Percentiles rank a stretch among this genome's conserved stretches.
Evolutionary conservation across 2,888 invertebrate genomes (phyloP).

Genomic region (Furcula furcula): DNA sequence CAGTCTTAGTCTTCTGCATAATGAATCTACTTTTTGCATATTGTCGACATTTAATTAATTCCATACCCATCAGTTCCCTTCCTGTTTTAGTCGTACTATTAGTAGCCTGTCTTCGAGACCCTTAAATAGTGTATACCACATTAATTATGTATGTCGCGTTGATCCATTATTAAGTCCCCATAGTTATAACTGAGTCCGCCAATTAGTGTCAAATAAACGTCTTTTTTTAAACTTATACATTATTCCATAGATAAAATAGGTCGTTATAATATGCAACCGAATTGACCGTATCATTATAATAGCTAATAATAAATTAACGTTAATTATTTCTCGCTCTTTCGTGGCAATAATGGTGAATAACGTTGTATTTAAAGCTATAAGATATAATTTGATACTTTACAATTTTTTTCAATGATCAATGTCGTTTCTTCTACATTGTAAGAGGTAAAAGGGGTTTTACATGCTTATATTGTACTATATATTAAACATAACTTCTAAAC

Average conservation of each 20-base stretch:
- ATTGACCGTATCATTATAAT: slow-evolving; percentile 16
- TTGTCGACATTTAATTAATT: background rate
- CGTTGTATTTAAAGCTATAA: too few relatives aligned
- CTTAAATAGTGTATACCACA: slow-evolving; percentile 1
- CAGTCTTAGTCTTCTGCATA: too few relatives aligned
- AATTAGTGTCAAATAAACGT: slow-evolving; percentile 28
- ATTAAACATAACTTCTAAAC: too few relatives aligned
- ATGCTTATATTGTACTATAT: too few relatives aligned
- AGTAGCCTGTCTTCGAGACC: background rate
- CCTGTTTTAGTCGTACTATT: background rate
- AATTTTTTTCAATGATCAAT: too few relatives aligned
- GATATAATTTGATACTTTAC: too few relatives aligned
- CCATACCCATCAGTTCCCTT: background rate
- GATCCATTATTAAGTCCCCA: slow-evolving; percentile 1
- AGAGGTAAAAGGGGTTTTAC: too few relatives aligned
- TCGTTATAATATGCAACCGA: slow-evolving; percentile 22
- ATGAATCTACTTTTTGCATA: too few relatives aligned
- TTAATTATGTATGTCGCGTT: slow-evolving; percentile 1
- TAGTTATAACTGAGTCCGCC: slow-evolving; percentile 29
- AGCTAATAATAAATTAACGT: slow-evolving; percentile 18
- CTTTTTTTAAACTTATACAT: slow-evolving; percentile 23
- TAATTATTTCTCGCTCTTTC: slow-evolving; percentile 27
- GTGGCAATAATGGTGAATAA: background rate
- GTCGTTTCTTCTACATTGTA: too few relatives aligned
- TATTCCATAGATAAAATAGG: slow-evolving; percentile 15